Evolutionary conservation across 1,140 invertebrate species (phyloP).

Genomic region (Bombus balteatus): DNA sequence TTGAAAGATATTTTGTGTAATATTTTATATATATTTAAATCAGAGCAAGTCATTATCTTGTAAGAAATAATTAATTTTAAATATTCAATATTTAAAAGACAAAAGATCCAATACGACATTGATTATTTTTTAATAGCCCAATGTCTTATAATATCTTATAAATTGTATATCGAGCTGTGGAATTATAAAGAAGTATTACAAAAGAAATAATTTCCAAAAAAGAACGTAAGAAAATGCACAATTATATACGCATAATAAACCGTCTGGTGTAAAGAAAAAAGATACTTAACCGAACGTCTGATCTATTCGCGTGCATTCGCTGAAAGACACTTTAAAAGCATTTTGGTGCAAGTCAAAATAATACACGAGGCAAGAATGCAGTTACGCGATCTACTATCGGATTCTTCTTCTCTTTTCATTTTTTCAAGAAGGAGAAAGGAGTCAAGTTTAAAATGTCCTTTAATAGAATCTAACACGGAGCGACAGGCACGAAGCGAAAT

Average conservation of each 20-base stretch:
- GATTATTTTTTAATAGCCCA: neutral
- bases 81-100: too few species aligned
- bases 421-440: neutral
- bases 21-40: too few species aligned
- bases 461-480: constrained; percentile 17
- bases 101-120: neutral
- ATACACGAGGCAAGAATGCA: constrained; percentile 27
- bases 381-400: neutral
- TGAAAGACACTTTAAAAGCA: constrained; percentile 63
- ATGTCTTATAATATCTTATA: neutral
- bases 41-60: too few species aligned
- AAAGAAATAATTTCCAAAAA: constrained; percentile 26
- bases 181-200: too few species aligned
- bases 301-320: constrained; percentile 38
- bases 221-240: constrained; percentile 23
- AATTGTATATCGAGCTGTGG: neutral
- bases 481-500: neutral
- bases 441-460: constrained; percentile 12
- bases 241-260: constrained; percentile 27
- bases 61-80: too few species aligned
- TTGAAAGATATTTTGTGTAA: too few species aligned
- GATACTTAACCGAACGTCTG: constrained; percentile 28
- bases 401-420: neutral
- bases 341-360: constrained; percentile 59
- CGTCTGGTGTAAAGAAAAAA: constrained; percentile 39